Conservation (phyloP, 2,888 invertebrate genomes). For the Stegana nigrithorax region DNA sequence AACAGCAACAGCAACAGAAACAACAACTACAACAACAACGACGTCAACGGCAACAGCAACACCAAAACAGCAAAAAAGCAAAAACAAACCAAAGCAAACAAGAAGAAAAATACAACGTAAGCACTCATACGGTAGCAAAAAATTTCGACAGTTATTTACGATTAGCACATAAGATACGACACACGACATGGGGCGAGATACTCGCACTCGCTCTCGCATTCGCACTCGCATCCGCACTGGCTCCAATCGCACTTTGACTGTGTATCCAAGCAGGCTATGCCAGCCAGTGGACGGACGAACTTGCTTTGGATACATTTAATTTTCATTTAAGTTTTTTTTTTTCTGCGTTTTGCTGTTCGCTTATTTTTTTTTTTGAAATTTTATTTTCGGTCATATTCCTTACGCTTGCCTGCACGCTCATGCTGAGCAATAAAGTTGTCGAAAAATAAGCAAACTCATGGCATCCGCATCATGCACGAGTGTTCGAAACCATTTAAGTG, state of each 20-base stretch:
- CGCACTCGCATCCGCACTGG: not conserved
- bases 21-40: not conserved
- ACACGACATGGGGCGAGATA: conserved; percentile 54
- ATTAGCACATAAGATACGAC: conserved; percentile 60
- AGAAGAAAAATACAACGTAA: conserved; percentile 22
- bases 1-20: conserved; percentile 16
- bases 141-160: conserved; percentile 62
- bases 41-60: conserved; percentile 22
- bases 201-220: not conserved
- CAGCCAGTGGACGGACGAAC: not conserved
- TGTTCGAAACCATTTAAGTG: too few species aligned
- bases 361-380: not conserved
- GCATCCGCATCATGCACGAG: too few species aligned
- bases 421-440: too few species aligned
- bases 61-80: conserved; percentile 24
- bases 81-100: conserved; percentile 23
- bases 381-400: not conserved
- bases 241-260: too few species aligned
- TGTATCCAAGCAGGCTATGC: too few species aligned
- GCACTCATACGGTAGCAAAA: conserved; percentile 53
- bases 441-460: too few species aligned
- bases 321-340: not conserved
- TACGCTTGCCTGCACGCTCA: not conserved
- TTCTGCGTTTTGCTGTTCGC: not conserved
- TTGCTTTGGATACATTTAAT: not conserved